These are phyloP conservation scores for Malaclemys terrapin DNA, from an alignment of 2,113 vertebrate genomes.

Conservation along the genomic window DNA sequence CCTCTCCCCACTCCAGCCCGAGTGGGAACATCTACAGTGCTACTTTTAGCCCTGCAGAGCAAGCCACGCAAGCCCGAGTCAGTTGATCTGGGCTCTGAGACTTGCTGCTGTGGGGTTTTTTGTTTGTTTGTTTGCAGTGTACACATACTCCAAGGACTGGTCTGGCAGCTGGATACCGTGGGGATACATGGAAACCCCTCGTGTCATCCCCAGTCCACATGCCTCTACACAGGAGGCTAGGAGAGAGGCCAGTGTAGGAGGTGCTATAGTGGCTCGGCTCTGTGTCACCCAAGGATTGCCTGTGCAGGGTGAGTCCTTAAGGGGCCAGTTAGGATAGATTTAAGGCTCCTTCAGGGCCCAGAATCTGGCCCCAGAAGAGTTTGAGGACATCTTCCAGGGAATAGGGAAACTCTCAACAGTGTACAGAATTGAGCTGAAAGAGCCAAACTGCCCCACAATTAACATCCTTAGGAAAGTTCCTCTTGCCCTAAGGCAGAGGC, in stretches of 20 bases:
- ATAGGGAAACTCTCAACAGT: accelerated
- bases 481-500: not conserved
- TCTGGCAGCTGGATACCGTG: not conserved
- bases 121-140: not conserved
- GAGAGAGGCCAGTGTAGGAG: not conserved
- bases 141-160: not conserved
- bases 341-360: not conserved
- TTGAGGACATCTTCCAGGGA: not conserved
- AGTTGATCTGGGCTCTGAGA: not conserved
- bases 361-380: not conserved
- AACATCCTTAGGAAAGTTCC: not conserved
- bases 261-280: not conserved
- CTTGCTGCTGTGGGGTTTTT: not conserved
- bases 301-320: not conserved
- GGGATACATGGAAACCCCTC: not conserved
- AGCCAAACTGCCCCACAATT: not conserved
- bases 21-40: not conserved
- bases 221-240: not conserved
- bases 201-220: not conserved
- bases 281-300: not conserved
- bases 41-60: not conserved
- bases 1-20: not conserved
- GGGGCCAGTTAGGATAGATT: not conserved
- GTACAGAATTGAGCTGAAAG: not conserved
- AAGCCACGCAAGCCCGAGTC: not conserved